Percentiles rank a stretch among this genome's conserved stretches.
Evolutionary conservation across 2,888 invertebrate species (phyloP).

Genomic region (Cerastis leucographa): DNA sequence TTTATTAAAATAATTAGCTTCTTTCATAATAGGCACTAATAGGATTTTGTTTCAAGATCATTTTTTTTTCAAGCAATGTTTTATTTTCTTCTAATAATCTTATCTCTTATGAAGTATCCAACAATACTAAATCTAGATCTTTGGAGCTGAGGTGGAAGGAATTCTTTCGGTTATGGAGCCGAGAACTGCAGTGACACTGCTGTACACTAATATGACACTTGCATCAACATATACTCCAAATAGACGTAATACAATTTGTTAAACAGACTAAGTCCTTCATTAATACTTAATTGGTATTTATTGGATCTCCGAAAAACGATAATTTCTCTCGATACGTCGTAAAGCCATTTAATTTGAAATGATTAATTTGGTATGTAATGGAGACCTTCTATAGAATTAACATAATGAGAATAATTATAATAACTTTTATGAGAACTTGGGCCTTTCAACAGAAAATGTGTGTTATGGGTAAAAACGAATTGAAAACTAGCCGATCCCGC

Average conservation of each 20-base stretch:
- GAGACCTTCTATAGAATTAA: not conserved
- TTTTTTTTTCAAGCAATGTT: too few relatives aligned
- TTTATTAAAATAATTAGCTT: not conserved
- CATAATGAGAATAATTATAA: not conserved
- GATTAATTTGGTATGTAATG: conserved; percentile 7
- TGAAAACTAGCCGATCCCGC: too few relatives aligned
- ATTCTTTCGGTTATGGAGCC: too few relatives aligned
- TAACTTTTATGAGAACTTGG: not conserved
- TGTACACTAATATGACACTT: too few relatives aligned
- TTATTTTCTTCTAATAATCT: too few relatives aligned
- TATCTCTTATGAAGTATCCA: too few relatives aligned
- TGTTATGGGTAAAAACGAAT: not conserved
- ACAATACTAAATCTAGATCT: too few relatives aligned
- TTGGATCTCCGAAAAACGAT: not conserved
- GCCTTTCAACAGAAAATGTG: not conserved
- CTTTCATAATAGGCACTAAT: not conserved
- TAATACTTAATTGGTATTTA: not conserved
- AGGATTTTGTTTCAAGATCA: not conserved
- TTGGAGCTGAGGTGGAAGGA: too few relatives aligned
- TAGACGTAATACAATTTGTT: not conserved
- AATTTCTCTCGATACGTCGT: not conserved
- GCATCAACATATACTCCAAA: not conserved
- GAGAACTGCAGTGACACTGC: too few relatives aligned
- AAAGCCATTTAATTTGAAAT: conserved; percentile 13
- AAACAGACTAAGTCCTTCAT: not conserved